Evolutionary conservation across 2,113 vertebrate genomes (phyloP).

Genomic region (Bubo blakistoni): DNA sequence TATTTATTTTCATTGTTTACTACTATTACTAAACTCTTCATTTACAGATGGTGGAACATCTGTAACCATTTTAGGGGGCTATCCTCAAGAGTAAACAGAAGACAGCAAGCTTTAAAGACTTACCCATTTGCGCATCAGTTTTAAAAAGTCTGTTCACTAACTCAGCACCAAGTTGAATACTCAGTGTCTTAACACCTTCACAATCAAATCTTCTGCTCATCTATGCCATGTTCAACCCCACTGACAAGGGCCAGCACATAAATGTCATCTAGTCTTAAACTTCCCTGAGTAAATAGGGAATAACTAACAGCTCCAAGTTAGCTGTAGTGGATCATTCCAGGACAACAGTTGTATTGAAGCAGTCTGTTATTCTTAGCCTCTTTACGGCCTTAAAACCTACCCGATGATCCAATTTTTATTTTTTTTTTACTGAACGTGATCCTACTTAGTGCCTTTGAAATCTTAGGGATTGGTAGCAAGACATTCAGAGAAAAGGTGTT

Average conservation of each 20-base stretch:
- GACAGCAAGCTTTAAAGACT: not conserved
- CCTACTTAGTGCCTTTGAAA: not conserved
- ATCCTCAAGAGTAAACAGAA: not conserved
- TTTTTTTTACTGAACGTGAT: not conserved
- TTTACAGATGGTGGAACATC: constrained; percentile 25
- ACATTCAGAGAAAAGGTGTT: not conserved
- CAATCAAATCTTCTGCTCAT: not conserved
- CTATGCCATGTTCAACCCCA: not conserved
- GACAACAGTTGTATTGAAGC: not conserved
- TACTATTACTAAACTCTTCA: not conserved
- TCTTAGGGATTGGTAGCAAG: not conserved
- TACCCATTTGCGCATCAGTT: not conserved
- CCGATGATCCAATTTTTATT: not conserved
- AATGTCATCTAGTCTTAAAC: not conserved
- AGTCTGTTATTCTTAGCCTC: not conserved
- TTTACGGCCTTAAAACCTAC: not conserved
- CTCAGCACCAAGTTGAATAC: not conserved
- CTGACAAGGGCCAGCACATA: not conserved
- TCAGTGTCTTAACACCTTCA: not conserved
- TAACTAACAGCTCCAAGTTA: not conserved
- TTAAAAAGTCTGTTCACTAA: not conserved
- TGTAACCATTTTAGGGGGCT: not conserved
- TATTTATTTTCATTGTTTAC: not conserved
- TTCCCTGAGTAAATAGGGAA: not conserved
- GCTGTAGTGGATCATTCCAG: not conserved